A percentile compares a stretch with the other conserved stretches of the same genome.
phyloP scores from a whole-genome alignment of 2,888 invertebrate genomes.

The Barypeithes pellucidus region DNA sequence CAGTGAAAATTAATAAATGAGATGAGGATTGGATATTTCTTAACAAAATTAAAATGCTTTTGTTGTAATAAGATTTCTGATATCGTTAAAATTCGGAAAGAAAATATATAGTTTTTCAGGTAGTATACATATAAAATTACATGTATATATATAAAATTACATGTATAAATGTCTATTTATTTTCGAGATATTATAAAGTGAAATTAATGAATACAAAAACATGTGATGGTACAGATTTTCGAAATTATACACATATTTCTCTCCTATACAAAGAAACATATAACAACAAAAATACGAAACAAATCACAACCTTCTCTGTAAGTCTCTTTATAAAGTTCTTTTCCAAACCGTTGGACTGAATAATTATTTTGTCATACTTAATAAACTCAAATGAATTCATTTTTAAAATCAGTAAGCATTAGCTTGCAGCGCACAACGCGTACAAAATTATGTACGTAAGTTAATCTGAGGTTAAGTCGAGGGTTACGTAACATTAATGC shows the following conservation, averaged over 20 bases:
- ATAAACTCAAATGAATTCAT: background rate
- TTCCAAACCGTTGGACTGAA: background rate
- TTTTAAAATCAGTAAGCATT: background rate
- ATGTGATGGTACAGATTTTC: background rate
- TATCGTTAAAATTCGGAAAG: too few relatives aligned
- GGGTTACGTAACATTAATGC: too few relatives aligned
- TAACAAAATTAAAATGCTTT: too few relatives aligned
- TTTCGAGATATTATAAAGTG: too few relatives aligned
- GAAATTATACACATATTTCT: slow-evolving; percentile 8
- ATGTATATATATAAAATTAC: too few relatives aligned
- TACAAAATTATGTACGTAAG: background rate
- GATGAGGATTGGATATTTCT: too few relatives aligned
- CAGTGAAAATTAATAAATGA: too few relatives aligned
- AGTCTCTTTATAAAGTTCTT: background rate
- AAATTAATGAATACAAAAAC: background rate
- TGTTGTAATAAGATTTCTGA: too few relatives aligned
- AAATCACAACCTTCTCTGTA: slow-evolving; percentile 18
- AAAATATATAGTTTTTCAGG: too few relatives aligned
- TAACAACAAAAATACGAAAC: slow-evolving; percentile 16
- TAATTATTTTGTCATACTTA: background rate
- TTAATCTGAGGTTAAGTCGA: background rate
- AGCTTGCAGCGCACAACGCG: background rate
- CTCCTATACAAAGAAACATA: slow-evolving; percentile 2
- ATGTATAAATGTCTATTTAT: too few relatives aligned
- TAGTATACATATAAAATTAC: too few relatives aligned